phyloP scores from a whole-genome alignment of 2,797 vertebrate species.

The Cirrhinus molitorella region DNA sequence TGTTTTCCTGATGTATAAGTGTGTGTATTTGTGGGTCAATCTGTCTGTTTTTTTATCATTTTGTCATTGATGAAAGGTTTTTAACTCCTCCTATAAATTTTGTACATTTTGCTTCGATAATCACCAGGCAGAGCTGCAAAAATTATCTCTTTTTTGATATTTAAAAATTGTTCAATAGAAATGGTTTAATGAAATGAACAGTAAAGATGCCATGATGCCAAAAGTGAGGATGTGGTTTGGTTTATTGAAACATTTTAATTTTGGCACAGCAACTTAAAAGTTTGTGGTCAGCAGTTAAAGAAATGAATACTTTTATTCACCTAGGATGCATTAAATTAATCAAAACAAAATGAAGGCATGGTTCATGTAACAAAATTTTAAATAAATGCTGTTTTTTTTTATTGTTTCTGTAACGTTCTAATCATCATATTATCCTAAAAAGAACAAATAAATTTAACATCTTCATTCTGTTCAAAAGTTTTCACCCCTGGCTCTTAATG shows the following conservation, averaged over 20 bases:
- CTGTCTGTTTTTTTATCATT: background rate
- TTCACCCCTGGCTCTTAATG: too few relatives aligned
- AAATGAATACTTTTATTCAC: background rate
- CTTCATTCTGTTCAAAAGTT: too few relatives aligned
- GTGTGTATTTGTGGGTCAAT: too few relatives aligned
- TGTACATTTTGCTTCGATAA: background rate
- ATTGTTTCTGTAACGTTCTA: background rate
- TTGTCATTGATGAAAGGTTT: background rate
- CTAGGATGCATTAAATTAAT: background rate
- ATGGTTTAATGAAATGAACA: background rate
- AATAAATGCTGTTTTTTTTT: background rate
- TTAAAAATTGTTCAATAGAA: background rate
- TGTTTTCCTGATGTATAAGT: background rate
- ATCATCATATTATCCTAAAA: background rate
- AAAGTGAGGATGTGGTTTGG: background rate
- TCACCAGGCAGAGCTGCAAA: background rate
- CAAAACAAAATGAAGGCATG: background rate
- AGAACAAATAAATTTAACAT: too few relatives aligned
- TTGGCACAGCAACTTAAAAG: background rate
- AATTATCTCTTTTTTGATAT: background rate
- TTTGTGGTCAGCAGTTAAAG: background rate
- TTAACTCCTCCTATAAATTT: background rate
- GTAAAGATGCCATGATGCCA: background rate
- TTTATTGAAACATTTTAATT: background rate
- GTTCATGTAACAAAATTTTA: background rate